A percentile compares a stretch with the other conserved stretches of the same genome.
phyloP scores from a whole-genome alignment of 2,888 invertebrate species.

The Macrosiphum euphorbiae region DNA sequence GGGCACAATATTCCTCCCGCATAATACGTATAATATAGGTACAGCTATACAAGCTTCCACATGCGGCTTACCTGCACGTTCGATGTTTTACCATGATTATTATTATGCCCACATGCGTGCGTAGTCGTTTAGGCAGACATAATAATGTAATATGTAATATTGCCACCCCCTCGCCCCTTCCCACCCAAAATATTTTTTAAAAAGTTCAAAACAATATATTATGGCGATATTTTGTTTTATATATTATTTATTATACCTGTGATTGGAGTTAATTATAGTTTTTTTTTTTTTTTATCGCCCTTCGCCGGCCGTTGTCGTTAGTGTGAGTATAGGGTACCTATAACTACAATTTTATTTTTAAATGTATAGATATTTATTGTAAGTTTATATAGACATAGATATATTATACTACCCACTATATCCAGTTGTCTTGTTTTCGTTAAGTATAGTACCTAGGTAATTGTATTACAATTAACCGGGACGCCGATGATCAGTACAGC shows the following conservation, averaged over 20 bases:
- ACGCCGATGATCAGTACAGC: not conserved
- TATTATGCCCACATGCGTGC: not conserved
- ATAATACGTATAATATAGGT: not conserved
- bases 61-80: not conserved
- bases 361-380: too few relatives aligned
- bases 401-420: not conserved
- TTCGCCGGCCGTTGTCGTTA: too few relatives aligned
- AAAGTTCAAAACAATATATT: not conserved
- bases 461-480: not conserved
- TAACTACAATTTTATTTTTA: too few relatives aligned
- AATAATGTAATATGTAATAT: not conserved
- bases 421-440: not conserved
- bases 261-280: not conserved
- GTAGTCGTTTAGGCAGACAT: not conserved
- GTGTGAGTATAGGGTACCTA: too few relatives aligned
- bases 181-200: not conserved
- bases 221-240: not conserved
- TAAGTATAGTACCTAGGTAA: not conserved
- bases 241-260: not conserved
- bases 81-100: not conserved
- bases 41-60: not conserved
- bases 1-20: not conserved
- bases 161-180: accelerated
- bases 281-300: not conserved
- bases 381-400: not conserved